Percentiles rank a stretch among this genome's conserved stretches.
Evolutionary conservation across 2,888 invertebrate genomes (phyloP).

Genomic region (Drosophila longiperda): DNA sequence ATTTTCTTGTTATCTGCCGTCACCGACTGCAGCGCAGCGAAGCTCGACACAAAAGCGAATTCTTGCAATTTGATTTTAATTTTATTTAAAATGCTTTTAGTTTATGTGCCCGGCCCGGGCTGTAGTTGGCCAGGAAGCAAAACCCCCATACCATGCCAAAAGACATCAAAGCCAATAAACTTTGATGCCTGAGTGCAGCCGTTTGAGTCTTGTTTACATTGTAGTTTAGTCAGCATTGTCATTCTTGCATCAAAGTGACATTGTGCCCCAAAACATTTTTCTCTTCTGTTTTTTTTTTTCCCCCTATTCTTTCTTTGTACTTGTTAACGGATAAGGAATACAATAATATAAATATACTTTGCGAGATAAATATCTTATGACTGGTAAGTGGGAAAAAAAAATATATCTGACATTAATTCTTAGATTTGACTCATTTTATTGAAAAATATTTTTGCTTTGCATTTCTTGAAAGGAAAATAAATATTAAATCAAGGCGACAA

Average conservation of each 20-base stretch:
- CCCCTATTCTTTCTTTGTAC: background rate
- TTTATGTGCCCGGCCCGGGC: conserved; percentile 45
- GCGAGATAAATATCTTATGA: conserved; percentile 5
- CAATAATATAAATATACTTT: conserved; percentile 19
- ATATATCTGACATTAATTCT: background rate
- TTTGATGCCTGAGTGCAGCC: conserved; percentile 54
- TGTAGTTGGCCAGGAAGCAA: conserved; percentile 15
- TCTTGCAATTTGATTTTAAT: conserved; percentile 74
- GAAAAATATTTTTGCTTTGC: background rate
- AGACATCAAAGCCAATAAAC: conserved; percentile 59
- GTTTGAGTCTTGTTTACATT: conserved; percentile 40
- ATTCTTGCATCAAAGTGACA: conserved; percentile 12
- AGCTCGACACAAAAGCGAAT: conserved; percentile 10
- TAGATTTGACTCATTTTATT: background rate
- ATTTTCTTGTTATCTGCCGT: conserved; percentile 61
- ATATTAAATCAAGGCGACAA: background rate
- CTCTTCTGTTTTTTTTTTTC: conserved; percentile 13
- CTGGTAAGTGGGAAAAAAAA: background rate
- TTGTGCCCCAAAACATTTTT: conserved; percentile 8
- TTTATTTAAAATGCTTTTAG: conserved; percentile 79
- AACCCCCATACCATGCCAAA: background rate
- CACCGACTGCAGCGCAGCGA: background rate
- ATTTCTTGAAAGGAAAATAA: background rate
- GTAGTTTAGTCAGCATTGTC: conserved; percentile 21
- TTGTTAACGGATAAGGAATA: conserved; percentile 5